phyloP scores from a whole-genome alignment of 2,888 invertebrate species.

The Cataglyphis albicans region DNA sequence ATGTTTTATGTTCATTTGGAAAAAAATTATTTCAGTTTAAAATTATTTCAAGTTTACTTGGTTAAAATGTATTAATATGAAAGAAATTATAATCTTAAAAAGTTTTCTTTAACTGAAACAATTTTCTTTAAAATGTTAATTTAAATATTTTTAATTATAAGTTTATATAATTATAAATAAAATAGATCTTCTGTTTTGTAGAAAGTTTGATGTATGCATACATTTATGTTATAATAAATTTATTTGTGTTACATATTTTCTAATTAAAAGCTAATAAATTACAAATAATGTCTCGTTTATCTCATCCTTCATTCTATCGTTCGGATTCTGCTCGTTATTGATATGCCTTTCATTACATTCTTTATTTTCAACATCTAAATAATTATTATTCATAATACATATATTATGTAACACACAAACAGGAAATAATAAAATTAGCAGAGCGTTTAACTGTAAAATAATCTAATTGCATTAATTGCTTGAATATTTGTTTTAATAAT shows the following conservation, averaged over 20 bases:
- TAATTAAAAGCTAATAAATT: background rate
- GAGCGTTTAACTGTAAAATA: background rate
- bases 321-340: conserved; percentile 25
- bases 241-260: background rate
- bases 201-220: too few relatives aligned
- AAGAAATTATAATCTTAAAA: too few relatives aligned
- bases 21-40: too few relatives aligned
- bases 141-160: too few relatives aligned
- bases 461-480: conserved; percentile 14
- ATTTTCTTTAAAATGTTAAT: too few relatives aligned
- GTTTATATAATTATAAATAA: too few relatives aligned
- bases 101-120: too few relatives aligned
- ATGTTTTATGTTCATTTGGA: too few relatives aligned
- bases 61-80: too few relatives aligned
- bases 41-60: too few relatives aligned
- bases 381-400: conserved; percentile 21
- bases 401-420: conserved; percentile 21
- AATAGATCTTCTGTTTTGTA: too few relatives aligned
- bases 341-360: background rate
- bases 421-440: conserved; percentile 25
- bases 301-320: conserved; percentile 1
- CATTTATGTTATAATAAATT: too few relatives aligned
- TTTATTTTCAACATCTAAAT: background rate
- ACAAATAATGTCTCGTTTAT: conserved; percentile 30
- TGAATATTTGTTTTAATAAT: conserved; percentile 33